Conservation (phyloP, 2,797 vertebrate genomes). For the Sebastolobus alascanus region DNA sequence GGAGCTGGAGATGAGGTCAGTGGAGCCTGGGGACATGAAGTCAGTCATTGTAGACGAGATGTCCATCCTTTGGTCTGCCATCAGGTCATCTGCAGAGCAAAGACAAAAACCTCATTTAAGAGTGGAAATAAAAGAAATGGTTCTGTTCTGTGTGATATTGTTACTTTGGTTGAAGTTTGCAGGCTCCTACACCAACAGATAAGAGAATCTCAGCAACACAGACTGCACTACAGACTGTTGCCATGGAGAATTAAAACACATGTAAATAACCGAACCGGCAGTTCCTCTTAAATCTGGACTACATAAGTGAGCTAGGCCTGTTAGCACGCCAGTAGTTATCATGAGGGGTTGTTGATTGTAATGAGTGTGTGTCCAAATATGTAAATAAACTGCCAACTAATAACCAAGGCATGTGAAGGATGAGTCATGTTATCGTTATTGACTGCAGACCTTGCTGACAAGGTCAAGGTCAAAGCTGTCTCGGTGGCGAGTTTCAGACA, state of each 20-base stretch:
- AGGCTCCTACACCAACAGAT: neutral
- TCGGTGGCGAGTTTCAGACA: neutral
- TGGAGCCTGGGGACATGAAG: conserved; percentile 95
- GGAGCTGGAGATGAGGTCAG: conserved; percentile 95
- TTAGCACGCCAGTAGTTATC: neutral
- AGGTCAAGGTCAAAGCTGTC: neutral
- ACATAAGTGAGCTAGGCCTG: neutral
- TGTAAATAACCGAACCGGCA: neutral
- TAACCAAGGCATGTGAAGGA: neutral
- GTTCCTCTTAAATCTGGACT: neutral
- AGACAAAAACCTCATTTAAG: neutral
- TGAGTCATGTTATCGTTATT: neutral
- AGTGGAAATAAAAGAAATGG: neutral
- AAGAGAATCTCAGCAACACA: neutral
- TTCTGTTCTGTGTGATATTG: neutral
- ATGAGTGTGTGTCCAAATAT: neutral
- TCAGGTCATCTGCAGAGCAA: conserved; percentile 89
- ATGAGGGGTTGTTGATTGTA: neutral
- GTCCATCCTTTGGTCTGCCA: conserved; percentile 99
- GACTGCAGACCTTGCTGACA: neutral
- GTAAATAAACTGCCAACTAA: conserved; percentile 1
- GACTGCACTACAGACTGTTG: neutral
- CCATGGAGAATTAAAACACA: neutral
- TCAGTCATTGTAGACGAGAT: conserved; percentile 99
- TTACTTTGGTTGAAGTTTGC: neutral